Base-by-base conservation (phyloP, 2,888 invertebrate genomes). In the Volucella zonaria region DNA sequence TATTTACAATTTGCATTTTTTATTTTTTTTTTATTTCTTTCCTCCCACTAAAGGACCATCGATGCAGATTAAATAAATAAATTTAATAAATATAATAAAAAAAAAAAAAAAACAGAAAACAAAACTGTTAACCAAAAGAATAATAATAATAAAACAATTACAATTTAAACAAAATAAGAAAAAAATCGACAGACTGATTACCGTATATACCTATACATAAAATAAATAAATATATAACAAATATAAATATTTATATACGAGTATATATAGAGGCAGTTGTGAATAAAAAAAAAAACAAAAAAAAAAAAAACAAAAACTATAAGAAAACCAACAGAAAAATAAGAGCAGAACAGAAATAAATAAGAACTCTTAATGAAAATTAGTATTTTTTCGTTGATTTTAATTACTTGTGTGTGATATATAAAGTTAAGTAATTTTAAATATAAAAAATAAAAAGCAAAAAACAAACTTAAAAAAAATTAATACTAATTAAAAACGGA, bases 121-220 rank as follows among this genome's bases (percentile, higher is more conserved):
- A 73, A 71, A 73, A 73, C 73, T 73, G 73, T 77, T 85, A 85
- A 85, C 85, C 85, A 85, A 85, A 80, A 85, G 82, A 89, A 87
- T 87, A 86, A 87, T 78, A 85, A 87, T 88, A 88, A 87, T 88
- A 89, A n/a, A n/a, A 88, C 88, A 88, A 88, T 87, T 79, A 76
- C 73, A 89, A 31, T 31, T 31, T 31, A 88, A 90, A 88, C 87
- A 87, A 88, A 88, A 88, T 87, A 88, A 89, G 89, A 87, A 89
- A 89, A 89, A 90, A 90, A 90, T 91, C 90, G 90, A 91, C 91
- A 91, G 91, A 91, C 91, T 91, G 91, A 91, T 91, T 90, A 91
- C 89, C 89, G 90, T 86, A 86, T 78, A 66, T 31, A 31, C 31
- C 4, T 67, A 86, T 81, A 86, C 68, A 86, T 74, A 81, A 81